Conservation (phyloP, 2,797 vertebrate species). For the Merluccius polli region DNA sequence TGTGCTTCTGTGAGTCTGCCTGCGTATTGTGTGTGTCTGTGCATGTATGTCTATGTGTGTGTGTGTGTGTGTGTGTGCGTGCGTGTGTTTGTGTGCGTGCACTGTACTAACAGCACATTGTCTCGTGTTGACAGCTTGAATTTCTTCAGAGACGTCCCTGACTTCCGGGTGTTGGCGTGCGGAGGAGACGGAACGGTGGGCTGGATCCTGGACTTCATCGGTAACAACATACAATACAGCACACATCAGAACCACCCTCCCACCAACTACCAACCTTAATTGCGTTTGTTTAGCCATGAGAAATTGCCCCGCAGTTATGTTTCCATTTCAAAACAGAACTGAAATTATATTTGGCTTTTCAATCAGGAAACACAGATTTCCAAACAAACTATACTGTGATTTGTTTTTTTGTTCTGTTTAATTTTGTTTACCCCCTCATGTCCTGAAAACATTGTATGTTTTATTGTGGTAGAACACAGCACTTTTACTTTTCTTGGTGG, state of each 20-base stretch:
- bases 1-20: background rate
- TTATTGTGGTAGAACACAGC: constrained; percentile 27
- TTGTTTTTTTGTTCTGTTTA: background rate
- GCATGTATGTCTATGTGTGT: too few relatives aligned
- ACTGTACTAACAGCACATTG: background rate
- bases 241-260: background rate
- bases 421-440: background rate
- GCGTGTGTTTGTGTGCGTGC: background rate
- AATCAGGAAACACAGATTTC: background rate
- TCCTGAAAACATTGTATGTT: background rate
- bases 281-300: background rate
- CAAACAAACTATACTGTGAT: background rate
- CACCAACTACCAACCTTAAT: background rate
- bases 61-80: background rate
- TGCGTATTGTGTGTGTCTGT: background rate
- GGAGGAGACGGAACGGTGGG: constrained; percentile 93
- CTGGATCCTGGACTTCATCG: constrained; percentile 95
- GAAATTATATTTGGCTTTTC: background rate
- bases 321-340: background rate
- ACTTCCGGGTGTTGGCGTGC: constrained; percentile 87
- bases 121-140: constrained; percentile 76
- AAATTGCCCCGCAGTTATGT: background rate
- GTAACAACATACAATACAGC: constrained; percentile 56
- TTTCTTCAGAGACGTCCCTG: constrained; percentile 89
- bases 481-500: constrained; percentile 22